A percentile compares a stretch with the other conserved stretches of the same genome.
These are phyloP conservation scores for Xylocopa sonorina DNA, from an alignment of 1,140 invertebrate genomes.

Conservation along the genomic window DNA sequence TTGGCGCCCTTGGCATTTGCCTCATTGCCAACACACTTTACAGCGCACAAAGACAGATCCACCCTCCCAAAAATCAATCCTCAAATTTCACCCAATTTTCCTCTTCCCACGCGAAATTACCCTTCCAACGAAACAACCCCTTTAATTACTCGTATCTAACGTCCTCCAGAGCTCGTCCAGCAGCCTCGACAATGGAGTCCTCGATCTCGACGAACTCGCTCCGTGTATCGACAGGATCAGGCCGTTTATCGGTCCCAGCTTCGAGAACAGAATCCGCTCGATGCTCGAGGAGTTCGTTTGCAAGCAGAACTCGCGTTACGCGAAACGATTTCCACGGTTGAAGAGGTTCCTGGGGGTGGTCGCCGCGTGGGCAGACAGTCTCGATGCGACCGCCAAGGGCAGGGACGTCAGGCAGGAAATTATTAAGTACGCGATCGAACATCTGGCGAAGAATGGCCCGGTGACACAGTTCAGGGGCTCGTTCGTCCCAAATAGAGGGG, in stretches of 20 bases:
- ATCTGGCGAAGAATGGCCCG: slow-evolving; percentile 64
- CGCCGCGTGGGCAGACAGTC: slow-evolving; percentile 25
- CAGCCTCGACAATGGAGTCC: neutral
- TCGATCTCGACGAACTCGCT: slow-evolving; percentile 53
- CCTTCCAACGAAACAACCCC: neutral
- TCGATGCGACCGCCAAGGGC: slow-evolving; percentile 46
- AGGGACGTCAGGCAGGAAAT: slow-evolving; percentile 31
- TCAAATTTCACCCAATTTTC: too few relatives aligned
- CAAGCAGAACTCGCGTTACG: slow-evolving; percentile 33
- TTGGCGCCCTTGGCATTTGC: too few relatives aligned
- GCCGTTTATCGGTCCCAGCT: slow-evolving; percentile 64
- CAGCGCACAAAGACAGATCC: too few relatives aligned
- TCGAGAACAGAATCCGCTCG: slow-evolving; percentile 65
- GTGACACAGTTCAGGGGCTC: slow-evolving; percentile 67
- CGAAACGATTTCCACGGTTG: slow-evolving; percentile 54
- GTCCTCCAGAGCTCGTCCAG: neutral
- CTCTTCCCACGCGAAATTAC: too few relatives aligned
- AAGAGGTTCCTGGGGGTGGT: slow-evolving; percentile 60
- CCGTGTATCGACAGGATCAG: slow-evolving; percentile 68
- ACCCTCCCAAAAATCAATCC: too few relatives aligned
- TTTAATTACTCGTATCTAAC: neutral
- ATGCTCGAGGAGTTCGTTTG: slow-evolving; percentile 69
- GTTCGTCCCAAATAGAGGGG: slow-evolving; percentile 63
- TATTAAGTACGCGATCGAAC: slow-evolving; percentile 57
- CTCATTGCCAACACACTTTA: too few relatives aligned